Base-by-base conservation (phyloP, 2,888 invertebrate species). In the Aphodius sticticus region DNA sequence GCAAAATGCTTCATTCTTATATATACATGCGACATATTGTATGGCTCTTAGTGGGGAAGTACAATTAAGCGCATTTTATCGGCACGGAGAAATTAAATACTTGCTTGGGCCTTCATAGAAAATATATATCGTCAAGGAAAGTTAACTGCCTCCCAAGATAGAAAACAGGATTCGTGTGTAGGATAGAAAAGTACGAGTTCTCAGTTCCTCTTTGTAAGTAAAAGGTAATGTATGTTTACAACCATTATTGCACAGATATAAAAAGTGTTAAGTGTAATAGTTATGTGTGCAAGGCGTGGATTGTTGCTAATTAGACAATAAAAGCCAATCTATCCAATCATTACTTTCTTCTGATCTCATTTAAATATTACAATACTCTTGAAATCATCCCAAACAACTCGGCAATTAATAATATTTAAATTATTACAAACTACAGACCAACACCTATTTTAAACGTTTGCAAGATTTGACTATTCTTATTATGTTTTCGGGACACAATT, bases 11-110 rank as follows among this genome's bases (percentile, higher is more conserved):
- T 7, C 74, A 74, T 37, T 74, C 35, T 35, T 74, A 74, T 74
- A 74, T 74, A 74, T 74, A 72, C 16, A 37, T 6, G 74, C 36
- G n/a, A 37, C n/a, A 26, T 35, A 74, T 15, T 15, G 9, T 74
- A 7, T 37, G n/a, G n/a, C 12, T 16, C 26, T 16, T 26, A 74
- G 74, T 74, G 74, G 74, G 74, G 74, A 74, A 74, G 74, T 36
- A 74, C 74, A 74, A 74, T 74, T 74, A 74, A 74, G 74, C n/a
- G 37, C 74, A 74, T 74, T 74, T 74, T 74, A 74, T 74, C 9
- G 35, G 26, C 70, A 36, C 74, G 74, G 74, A 36, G 74, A 74
- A 74, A 74, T 74, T 74, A 16, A 35, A 74, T 74, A 74, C 35
- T 37, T 74, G 7, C 36, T 36, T 16, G n/a, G 14, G 36, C 6